Evolutionary conservation across 1,140 invertebrate genomes (phyloP).

Genomic region (Drosophila bipectinata): DNA sequence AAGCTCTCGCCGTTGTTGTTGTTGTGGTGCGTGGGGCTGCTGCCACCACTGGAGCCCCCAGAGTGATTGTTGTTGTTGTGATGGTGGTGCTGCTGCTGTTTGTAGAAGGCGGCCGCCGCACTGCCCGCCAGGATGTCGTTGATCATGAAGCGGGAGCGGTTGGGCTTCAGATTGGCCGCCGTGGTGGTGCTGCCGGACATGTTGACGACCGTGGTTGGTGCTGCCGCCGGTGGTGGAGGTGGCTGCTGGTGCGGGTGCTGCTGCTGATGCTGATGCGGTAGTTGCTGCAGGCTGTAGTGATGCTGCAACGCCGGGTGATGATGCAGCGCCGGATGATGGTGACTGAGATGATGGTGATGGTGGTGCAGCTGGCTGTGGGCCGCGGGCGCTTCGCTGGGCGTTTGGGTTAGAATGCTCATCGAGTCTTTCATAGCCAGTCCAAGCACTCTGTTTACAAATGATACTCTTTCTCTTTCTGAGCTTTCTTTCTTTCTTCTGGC

Average conservation of each 20-base stretch:
- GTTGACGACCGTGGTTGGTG: constrained; percentile 21
- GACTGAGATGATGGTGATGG: constrained; percentile 36
- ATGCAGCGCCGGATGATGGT: constrained; percentile 18
- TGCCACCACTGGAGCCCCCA: constrained; percentile 34
- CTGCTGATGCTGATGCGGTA: constrained; percentile 30
- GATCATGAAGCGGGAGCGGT: constrained; percentile 91
- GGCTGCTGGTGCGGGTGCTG: constrained; percentile 54
- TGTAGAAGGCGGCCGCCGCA: constrained; percentile 79
- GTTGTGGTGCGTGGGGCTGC: constrained; percentile 42
- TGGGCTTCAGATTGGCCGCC: constrained; percentile 86
- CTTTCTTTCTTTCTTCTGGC: not conserved
- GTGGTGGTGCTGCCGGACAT: constrained; percentile 51
- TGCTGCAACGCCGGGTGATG: constrained; percentile 17
- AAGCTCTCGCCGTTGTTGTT: constrained; percentile 42
- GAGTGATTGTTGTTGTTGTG: constrained; percentile 51
- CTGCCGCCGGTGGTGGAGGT: constrained; percentile 13
- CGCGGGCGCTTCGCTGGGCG: constrained; percentile 53
- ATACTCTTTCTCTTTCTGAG: not conserved
- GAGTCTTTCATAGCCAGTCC: constrained; percentile 76
- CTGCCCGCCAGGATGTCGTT: constrained; percentile 90
- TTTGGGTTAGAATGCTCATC: constrained; percentile 79
- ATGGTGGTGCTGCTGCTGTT: constrained; percentile 68
- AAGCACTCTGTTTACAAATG: not conserved
- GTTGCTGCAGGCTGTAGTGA: constrained; percentile 27
- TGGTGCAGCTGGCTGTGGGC: constrained; percentile 41